phyloP scores from a whole-genome alignment of 1,140 invertebrate species.

The Cryptotermes secundus region DNA sequence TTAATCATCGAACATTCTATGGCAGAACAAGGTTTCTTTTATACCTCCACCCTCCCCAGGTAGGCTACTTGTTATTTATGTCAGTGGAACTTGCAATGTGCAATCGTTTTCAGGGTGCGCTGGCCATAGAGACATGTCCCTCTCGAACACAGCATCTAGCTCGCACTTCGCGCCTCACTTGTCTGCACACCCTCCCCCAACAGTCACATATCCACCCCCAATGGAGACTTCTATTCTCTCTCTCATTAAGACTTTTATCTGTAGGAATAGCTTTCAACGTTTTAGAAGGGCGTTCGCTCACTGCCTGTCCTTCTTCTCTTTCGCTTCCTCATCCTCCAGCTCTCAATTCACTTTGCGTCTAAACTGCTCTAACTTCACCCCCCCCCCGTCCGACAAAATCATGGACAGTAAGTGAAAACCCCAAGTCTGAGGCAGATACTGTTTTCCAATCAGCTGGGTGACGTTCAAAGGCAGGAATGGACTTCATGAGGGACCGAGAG shows the following conservation, averaged over 20 bases:
- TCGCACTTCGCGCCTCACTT: constrained; percentile 16
- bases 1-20: no score
- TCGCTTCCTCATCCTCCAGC: not conserved
- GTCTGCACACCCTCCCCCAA: constrained; percentile 19
- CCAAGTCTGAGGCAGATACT: not conserved
- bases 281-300: constrained; percentile 2
- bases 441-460: not conserved
- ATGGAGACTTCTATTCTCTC: constrained; percentile 2
- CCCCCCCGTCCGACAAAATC: not conserved
- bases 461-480: no score
- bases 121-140: not conserved
- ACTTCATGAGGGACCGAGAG: no score
- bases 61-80: no score
- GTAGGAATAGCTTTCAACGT: constrained; percentile 30
- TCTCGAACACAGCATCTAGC: not conserved
- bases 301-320: not conserved
- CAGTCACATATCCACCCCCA: not conserved
- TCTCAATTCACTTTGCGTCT: constrained; percentile 21
- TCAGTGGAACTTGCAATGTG: no score
- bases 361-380: not conserved
- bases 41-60: no score
- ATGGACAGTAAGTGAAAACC: not conserved
- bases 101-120: not conserved
- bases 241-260: constrained; percentile 32
- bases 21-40: no score